phyloP scores from a whole-genome alignment of 2,113 vertebrate genomes.

The Larimichthys crocea region DNA sequence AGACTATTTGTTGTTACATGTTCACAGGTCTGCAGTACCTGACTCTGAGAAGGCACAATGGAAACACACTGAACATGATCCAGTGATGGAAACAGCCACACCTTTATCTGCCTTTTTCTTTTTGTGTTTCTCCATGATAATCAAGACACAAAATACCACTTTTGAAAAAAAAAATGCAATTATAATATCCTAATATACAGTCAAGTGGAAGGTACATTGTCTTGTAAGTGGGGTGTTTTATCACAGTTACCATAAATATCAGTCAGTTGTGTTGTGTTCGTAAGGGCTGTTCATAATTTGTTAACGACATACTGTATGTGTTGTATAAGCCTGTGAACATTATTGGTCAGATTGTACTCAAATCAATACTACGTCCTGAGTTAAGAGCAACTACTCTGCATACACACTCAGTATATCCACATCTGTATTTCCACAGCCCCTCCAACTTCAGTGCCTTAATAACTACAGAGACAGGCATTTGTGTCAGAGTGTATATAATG shows the following conservation, averaged over 20 bases:
- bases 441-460: conserved; percentile 80
- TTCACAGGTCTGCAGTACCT: conserved; percentile 35
- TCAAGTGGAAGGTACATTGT: conserved; percentile 1
- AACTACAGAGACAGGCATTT: conserved; percentile 59
- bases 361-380: neutral
- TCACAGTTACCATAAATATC: conserved; percentile 27
- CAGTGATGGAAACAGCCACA: conserved; percentile 10
- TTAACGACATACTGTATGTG: conserved; percentile 20
- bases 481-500: conserved; percentile 66
- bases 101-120: conserved; percentile 1
- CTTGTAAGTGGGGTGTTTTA: neutral
- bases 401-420: conserved; percentile 45
- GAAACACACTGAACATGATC: conserved; percentile 22
- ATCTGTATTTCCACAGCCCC: conserved; percentile 30
- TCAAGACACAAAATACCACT: conserved; percentile 18
- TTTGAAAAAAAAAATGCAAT: conserved; percentile 9
- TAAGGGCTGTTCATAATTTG: conserved; percentile 37
- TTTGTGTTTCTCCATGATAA: conserved; percentile 22
- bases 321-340: conserved; percentile 24
- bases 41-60: conserved; percentile 55
- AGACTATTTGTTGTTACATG: conserved; percentile 28
- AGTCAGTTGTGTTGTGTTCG: conserved; percentile 31
- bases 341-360: conserved; percentile 31
- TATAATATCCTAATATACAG: conserved; percentile 13
- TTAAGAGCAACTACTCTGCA: conserved; percentile 10